These are phyloP conservation scores for Cotesia vestalis DNA, from an alignment of 1,140 invertebrate species.

Conservation along the genomic window DNA sequence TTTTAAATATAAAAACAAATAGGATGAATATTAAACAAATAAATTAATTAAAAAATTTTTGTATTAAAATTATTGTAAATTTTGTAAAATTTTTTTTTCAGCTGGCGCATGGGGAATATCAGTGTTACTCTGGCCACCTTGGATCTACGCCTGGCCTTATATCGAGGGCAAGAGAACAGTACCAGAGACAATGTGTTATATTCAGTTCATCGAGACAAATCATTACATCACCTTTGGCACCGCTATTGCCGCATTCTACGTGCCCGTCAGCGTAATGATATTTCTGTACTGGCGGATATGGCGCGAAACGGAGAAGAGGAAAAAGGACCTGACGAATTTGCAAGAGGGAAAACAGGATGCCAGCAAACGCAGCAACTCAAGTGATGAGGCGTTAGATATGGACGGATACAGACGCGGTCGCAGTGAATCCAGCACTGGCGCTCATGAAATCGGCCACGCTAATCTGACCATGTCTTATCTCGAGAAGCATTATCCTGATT, in stretches of 20 bases:
- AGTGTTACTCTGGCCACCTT: constrained; percentile 94
- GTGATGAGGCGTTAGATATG: constrained; percentile 74
- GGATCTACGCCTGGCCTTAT: constrained; percentile 99
- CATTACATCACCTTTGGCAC: constrained; percentile 97
- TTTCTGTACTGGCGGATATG: constrained; percentile 94
- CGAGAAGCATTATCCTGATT: constrained; percentile 62
- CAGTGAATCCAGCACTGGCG: constrained; percentile 77
- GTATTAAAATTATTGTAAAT: not conserved
- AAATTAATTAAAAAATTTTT: too few species aligned
- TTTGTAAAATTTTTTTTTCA: constrained; percentile 44
- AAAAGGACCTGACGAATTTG: constrained; percentile 94
- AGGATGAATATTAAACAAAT: too few species aligned
- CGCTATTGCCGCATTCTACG: constrained; percentile 96
- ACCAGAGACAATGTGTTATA: constrained; percentile 90
- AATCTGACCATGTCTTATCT: constrained; percentile 69
- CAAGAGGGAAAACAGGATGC: constrained; percentile 91
- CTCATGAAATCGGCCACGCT: constrained; percentile 78
- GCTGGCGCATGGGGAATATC: constrained; percentile 88
- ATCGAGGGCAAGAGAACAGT: constrained; percentile 94
- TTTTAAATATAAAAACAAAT: too few species aligned
- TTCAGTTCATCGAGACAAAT: constrained; percentile 98
- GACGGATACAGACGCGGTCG: constrained; percentile 75
- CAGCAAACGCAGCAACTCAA: constrained; percentile 90
- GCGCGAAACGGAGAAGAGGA: constrained; percentile 94
- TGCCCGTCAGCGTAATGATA: constrained; percentile 94